Evolutionary conservation across 2,797 vertebrate species (phyloP), one percentile per base, ranked within the genome.

Genomic region (Pogonophryne albipinna): DNA sequence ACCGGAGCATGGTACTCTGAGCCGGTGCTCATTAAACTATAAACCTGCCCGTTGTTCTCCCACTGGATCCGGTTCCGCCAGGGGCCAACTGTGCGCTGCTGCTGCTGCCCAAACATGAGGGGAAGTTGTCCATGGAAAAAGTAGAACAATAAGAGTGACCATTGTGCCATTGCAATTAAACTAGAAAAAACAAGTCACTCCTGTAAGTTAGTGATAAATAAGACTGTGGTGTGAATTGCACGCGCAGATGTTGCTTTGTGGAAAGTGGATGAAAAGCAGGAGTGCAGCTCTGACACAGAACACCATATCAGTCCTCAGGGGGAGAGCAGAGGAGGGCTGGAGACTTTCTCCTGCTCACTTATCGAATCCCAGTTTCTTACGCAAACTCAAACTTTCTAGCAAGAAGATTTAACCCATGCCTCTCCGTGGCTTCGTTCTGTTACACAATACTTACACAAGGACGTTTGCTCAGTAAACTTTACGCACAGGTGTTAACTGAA

Each of bases 51-150:
- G 81, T 95, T 95, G 84, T 93, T 95, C 76, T 95, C 76, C 96
- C 96, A 96, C 66, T 93, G 95, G 62, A 94, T 89, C 72, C 91
- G 89, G 46, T 96, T 91, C n/a, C 92, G 79, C 96, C 95, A 96
- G 19, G 90, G 86, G 14, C 83, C 91, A 46, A 75, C 44, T 58
- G 68, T 66, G 89, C 78, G 87, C 76, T 87, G 87, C 47, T 84
- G 84, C 62, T 87, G 87, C 76, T 94, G 93, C 50, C 87, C 92
- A 45, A 57, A 87, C 60, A 87, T 70, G 56, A 87, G 45, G 9
- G 85, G 74, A 68, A 89, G 45, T 16, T 93, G 71, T 78, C 87
- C 89, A 63, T 93, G 90, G 66, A 91, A 81, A 45, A 93, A 66
- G 75, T 77, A 93, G 3, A 94, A 53, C 73, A 89, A 58, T 31